Percentiles rank a stretch among this genome's conserved stretches.
Conservation (phyloP, 2,113 vertebrate species). For the Sterna hirundo region DNA sequence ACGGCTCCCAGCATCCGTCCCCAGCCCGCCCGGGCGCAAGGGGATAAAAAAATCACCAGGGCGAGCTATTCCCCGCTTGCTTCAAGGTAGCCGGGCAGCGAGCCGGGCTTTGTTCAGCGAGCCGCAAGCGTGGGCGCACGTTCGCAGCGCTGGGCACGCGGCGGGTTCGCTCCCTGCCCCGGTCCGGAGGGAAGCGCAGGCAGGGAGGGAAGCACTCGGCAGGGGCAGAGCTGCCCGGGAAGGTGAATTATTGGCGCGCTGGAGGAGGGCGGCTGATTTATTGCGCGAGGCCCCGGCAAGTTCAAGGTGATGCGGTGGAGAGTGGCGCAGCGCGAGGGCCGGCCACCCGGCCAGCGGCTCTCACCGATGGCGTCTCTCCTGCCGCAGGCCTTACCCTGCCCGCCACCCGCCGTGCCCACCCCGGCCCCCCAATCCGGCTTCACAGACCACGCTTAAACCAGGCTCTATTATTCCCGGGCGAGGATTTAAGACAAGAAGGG, state of each 20-base stretch:
- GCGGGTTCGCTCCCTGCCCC: background rate
- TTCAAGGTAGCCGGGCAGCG: background rate
- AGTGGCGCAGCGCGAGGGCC: rapidly evolving
- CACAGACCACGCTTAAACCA: background rate
- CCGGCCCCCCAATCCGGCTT: background rate
- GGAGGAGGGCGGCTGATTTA: background rate
- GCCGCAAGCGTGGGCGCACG: rapidly evolving
- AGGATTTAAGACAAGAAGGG: slow-evolving; percentile 19
- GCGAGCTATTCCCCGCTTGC: background rate
- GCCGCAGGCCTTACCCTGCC: background rate
- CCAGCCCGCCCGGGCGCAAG: background rate
- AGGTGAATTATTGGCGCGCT: background rate
- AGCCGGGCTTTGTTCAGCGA: background rate
- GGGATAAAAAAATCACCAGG: background rate
- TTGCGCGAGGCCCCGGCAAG: background rate
- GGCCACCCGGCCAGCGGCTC: background rate
- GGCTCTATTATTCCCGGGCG: slow-evolving; percentile 6
- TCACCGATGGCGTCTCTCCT: rapidly evolving
- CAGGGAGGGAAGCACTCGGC: background rate
- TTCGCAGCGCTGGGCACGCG: background rate
- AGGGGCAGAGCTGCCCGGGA: background rate
- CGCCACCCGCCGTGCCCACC: rapidly evolving
- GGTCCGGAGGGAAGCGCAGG: background rate
- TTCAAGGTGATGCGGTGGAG: slow-evolving; percentile 26
- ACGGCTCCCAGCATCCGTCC: background rate